Conservation (phyloP, 2,888 invertebrate genomes). For the Himalopsyche kuldschensis region DNA sequence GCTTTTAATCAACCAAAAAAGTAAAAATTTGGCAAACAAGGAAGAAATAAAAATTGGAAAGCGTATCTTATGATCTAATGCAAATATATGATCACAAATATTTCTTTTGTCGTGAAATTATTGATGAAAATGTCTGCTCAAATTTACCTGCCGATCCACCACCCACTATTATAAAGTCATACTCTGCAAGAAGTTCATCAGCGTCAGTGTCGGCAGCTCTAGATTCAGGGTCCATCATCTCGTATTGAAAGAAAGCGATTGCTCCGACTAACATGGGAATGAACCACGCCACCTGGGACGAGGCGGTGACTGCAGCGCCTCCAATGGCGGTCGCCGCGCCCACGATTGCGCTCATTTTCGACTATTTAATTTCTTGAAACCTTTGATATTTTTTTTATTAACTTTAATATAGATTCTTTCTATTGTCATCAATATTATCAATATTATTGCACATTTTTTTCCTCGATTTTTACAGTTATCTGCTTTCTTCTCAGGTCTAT, state of each 20-base stretch:
- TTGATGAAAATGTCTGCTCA: background rate
- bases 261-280: conserved; percentile 83
- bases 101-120: no score
- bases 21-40: no score
- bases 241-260: conserved; percentile 84
- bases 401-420: background rate
- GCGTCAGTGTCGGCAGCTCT: conserved; percentile 72
- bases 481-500: background rate
- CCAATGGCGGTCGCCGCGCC: conserved; percentile 67
- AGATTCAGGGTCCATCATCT: conserved; percentile 81
- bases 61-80: no score
- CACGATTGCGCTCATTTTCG: conserved; percentile 67
- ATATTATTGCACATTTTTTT: no score
- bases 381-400: background rate
- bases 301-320: conserved; percentile 67
- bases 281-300: conserved; percentile 76
- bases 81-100: no score
- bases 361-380: background rate
- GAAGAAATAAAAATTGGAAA: no score
- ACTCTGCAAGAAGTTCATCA: conserved; percentile 65
- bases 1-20: no score
- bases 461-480: no score
- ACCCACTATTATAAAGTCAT: conserved; percentile 85
- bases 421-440: background rate
- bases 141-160: conserved; percentile 80